Evolutionary conservation across 2,797 vertebrate genomes (phyloP), one percentile per base, ranked within the genome.

Genomic region (Tachyglossus aculeatus): DNA sequence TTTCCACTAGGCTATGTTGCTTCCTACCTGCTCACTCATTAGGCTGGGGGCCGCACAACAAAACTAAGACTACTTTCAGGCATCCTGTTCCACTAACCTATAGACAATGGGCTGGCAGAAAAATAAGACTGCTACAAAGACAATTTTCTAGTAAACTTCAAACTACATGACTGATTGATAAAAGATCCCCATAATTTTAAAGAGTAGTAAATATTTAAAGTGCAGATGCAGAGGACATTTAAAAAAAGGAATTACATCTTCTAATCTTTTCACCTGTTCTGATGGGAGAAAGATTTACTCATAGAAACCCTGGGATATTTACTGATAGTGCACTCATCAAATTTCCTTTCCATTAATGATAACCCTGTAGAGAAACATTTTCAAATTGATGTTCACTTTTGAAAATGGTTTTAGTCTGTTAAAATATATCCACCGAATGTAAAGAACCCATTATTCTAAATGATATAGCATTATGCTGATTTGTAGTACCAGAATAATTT

Each of bases 161-260:
- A 77, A 78, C 71, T 31, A 38, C 19, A 74, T 52, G 48, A 53
- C 71, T 36, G 68, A 18, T 64, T 81, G 44, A 60, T 71, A 38
- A 38, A 62, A 74, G 73, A 78, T 72, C 45, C 67, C 66, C 3
- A 31, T 79, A 57, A 72, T 78, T 84, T 61, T 78, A 78, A 80
- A 70, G 56, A 48, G 83, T 32, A 74, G 86, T 87, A 88, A 89
- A 88, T 86, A 90, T 88, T 89, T 87, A 85, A 90, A 81, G 53
- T 78, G 80, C 54, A 50, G 19, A 64, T 82, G 27, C 55, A 74
- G 74, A 65, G 0, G 1, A 21, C 69, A 52, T 67, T 55, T 51
- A 75, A 77, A 73, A 73, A 72, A 34, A 38, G 68, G 67, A 82
- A 74, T 82, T 77, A 81, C 78, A 60, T 53, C 6, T 6, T 80